Evolutionary conservation across 2,888 invertebrate species (phyloP), one percentile per base, ranked within the genome.

Genomic region (Apomyelois bistriatella): DNA sequence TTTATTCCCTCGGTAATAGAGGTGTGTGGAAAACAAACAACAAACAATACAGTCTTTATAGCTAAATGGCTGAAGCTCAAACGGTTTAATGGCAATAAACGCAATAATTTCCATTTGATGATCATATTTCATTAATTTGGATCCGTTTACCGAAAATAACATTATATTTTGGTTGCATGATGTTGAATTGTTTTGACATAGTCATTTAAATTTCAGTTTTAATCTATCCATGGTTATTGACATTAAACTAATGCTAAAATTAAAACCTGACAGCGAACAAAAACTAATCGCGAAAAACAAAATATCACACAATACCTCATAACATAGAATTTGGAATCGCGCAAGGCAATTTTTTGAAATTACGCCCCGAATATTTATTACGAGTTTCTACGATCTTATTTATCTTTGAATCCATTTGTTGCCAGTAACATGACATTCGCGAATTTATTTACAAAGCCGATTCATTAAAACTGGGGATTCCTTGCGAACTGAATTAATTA

Each of bases 361-460:
- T 30, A 43, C 43, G 13, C 8, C 13, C n/a, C 13, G 13, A 43
- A 30, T 43, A 30, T 30, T 43, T 43, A 13, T 43, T 13, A 30
- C 43, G 30, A 43, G 30, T 13, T 40, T 43, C 13, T 13, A 9
- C 28, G 48, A 8, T 35, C 8, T 28, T 15, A 40, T 50, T 40
- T 40, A 50, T 68, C 61, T 62, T 58, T 59, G 46, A 56, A 52
- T 61, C 55, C 59, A 62, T 71, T 66, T 54, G 62, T 58, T 68
- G 68, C 60, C 54, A 58, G 64, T 68, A 61, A 65, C 72, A 60
- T 65, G 62, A 67, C 64, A 67, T 67, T 61, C 58, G 55, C 64
- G 54, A 68, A 69, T 73, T 68, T 70, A 70, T 76, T 72, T 72
- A 74, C 67, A 65, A 59, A 58, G 52, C 62, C 65, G 63, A 78